Conservation (phyloP, 2,797 vertebrate genomes). For the Sebastes trivittatus region DNA sequence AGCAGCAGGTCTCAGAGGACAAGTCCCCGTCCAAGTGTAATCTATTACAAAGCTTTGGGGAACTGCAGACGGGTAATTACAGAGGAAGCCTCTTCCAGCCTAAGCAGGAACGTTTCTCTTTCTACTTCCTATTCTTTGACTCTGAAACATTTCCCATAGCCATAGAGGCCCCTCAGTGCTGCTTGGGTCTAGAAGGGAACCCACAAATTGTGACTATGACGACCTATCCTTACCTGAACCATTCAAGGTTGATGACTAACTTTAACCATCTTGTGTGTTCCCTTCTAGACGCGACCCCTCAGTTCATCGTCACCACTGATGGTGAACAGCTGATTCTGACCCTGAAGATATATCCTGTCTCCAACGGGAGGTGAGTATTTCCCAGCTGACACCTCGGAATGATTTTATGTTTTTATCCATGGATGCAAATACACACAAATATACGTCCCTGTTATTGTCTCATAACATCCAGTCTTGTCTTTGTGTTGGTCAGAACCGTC, state of each 20-base stretch:
- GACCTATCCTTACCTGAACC: too few species aligned
- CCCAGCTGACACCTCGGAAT: neutral
- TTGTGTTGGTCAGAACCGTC: too few species aligned
- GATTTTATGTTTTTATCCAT: neutral
- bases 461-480: too few species aligned
- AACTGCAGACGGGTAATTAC: slow-evolving; percentile 5
- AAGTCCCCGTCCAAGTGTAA: neutral
- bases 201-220: too few species aligned
- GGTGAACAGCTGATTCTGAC: neutral
- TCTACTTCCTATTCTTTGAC: neutral
- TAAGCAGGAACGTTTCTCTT: neutral
- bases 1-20: neutral
- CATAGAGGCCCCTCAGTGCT: too few species aligned
- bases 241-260: too few species aligned
- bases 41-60: slow-evolving; percentile 2
- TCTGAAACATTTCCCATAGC: neutral
- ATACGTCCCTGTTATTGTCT: too few species aligned
- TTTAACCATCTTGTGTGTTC: too few species aligned
- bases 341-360: neutral
- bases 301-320: neutral
- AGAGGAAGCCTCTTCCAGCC: neutral
- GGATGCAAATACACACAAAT: too few species aligned
- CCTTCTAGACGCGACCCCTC: too few species aligned
- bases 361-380: neutral
- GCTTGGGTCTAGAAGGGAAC: too few species aligned